Percentiles rank a stretch among this genome's conserved stretches.
These are phyloP conservation scores for Peribatodes rhomboidaria DNA, from an alignment of 2,888 invertebrate species.

Conservation along the genomic window DNA sequence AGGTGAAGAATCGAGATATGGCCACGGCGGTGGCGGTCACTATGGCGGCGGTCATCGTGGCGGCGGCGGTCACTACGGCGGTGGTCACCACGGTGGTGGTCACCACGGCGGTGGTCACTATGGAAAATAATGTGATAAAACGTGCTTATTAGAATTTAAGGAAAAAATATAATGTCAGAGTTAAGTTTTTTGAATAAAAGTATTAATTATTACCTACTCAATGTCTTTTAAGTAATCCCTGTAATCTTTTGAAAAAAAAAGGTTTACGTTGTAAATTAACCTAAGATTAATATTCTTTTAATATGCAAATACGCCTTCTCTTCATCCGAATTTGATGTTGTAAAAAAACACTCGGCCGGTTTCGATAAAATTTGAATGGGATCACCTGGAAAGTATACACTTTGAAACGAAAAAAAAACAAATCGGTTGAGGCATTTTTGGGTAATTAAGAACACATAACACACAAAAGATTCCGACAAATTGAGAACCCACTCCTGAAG, in stretches of 20 bases:
- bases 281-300: too few species aligned
- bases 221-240: neutral
- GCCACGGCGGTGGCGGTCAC: constrained; percentile 11
- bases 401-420: too few species aligned
- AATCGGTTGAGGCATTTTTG: too few species aligned
- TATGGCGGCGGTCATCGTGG: neutral
- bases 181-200: constrained; percentile 12
- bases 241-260: neutral
- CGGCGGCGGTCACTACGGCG: constrained; percentile 4
- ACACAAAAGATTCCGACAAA: neutral
- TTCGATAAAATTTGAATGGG: too few species aligned
- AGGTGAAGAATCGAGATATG: neutral
- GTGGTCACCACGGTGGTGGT: constrained; percentile 3
- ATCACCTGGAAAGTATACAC: too few species aligned
- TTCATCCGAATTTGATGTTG: too few species aligned
- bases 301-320: too few species aligned
- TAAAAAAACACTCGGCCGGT: too few species aligned
- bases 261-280: too few species aligned
- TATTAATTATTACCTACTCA: constrained; percentile 10
- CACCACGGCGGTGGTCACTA: neutral
- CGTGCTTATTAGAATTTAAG: neutral
- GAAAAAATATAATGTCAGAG: neutral
- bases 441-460: too few species aligned
- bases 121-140: constrained; percentile 13
- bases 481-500: neutral